Evolutionary conservation across 2,888 invertebrate genomes (phyloP).

Genomic region (Trissolcus brochymenae): DNA sequence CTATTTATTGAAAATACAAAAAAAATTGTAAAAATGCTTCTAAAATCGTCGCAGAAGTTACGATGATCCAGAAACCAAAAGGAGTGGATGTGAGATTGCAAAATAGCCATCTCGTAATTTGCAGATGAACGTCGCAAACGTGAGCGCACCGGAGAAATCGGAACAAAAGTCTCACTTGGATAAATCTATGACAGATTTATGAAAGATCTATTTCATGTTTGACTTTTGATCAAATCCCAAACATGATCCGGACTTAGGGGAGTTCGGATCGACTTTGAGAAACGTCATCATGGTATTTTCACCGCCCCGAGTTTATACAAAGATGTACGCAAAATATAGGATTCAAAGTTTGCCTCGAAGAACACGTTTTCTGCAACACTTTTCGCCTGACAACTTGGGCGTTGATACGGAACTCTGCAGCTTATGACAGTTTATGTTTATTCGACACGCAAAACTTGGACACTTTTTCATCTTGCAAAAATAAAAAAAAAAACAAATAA

Average conservation of each 20-base stretch:
- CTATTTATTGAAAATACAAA: too few species aligned
- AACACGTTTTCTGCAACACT: slow-evolving; percentile 23
- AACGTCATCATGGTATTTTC: slow-evolving; percentile 34
- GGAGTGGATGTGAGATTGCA: too few species aligned
- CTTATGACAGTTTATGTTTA: slow-evolving; percentile 17
- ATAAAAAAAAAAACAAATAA: too few species aligned
- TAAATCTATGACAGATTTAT: slow-evolving; percentile 30
- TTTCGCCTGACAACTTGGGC: slow-evolving; percentile 8
- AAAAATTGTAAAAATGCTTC: too few species aligned
- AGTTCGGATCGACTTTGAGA: slow-evolving; percentile 28
- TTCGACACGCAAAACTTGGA: slow-evolving; percentile 1
- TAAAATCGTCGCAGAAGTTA: too few species aligned
- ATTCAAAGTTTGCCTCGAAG: slow-evolving; percentile 25
- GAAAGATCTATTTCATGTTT: slow-evolving; percentile 45
- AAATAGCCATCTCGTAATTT: too few species aligned
- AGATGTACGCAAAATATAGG: slow-evolving; percentile 23
- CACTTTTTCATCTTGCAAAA: slow-evolving; percentile 7
- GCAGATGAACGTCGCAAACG: too few species aligned
- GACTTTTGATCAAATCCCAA: slow-evolving; percentile 46
- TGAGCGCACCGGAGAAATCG: too few species aligned
- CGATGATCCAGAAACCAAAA: too few species aligned
- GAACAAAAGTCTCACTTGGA: too few species aligned
- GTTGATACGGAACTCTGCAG: not conserved
- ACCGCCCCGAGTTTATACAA: slow-evolving; percentile 35
- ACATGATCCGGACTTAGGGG: slow-evolving; percentile 46